phyloP scores from a whole-genome alignment of 2,888 invertebrate species.

The Sarcophaga caerulescens region DNA sequence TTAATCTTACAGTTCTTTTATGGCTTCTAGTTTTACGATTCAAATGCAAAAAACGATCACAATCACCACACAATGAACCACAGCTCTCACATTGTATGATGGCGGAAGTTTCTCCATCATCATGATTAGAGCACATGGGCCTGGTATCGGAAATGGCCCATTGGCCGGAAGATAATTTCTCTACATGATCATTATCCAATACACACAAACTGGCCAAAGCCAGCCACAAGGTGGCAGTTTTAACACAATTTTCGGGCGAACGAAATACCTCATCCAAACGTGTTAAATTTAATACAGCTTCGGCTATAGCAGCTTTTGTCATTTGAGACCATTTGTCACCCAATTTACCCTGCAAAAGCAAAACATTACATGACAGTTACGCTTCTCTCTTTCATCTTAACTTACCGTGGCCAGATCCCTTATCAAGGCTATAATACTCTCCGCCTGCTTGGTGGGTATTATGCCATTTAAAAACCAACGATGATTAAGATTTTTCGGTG shows the following conservation, averaged over 20 bases:
- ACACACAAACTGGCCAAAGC: constrained; percentile 96
- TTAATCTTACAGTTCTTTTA: constrained; percentile 83
- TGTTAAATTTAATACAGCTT: constrained; percentile 91
- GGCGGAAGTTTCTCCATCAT: constrained; percentile 95
- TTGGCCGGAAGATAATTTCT: constrained; percentile 89
- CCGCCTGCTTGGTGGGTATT: constrained; percentile 92
- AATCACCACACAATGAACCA: constrained; percentile 96
- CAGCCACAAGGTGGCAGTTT: constrained; percentile 93
- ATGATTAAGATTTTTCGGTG: constrained; percentile 79
- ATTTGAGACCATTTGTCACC: constrained; percentile 92
- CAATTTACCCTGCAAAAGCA: constrained; percentile 88
- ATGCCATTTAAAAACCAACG: constrained; percentile 94
- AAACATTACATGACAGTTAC: neutral
- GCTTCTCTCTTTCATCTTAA: neutral
- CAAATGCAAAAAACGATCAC: constrained; percentile 96
- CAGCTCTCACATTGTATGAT: constrained; percentile 96
- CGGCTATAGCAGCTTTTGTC: constrained; percentile 93
- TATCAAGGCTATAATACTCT: constrained; percentile 92
- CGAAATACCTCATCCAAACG: constrained; percentile 89
- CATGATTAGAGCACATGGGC: constrained; percentile 96
- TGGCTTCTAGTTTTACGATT: constrained; percentile 93
- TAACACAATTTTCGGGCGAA: constrained; percentile 89
- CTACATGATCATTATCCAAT: constrained; percentile 94
- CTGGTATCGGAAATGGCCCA: constrained; percentile 86
- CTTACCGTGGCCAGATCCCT: constrained; percentile 95